Evolutionary conservation across 2,797 vertebrate genomes (phyloP).

Genomic region (Pantherophis alleghaniensis): DNA sequence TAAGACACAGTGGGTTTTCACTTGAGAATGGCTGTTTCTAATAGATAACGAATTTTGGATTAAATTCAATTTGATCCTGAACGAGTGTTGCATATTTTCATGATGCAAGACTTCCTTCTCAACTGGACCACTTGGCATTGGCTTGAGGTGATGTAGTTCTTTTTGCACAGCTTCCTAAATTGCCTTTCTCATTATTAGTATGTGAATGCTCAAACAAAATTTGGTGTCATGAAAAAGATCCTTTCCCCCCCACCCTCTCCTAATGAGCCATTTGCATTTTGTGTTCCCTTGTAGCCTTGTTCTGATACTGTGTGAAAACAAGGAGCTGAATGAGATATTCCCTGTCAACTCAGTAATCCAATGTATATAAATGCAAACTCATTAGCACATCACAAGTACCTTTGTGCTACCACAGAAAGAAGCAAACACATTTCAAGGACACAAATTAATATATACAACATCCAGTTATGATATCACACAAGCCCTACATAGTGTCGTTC

Average conservation of each 20-base stretch:
- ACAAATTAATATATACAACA: not conserved
- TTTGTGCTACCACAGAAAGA: not conserved
- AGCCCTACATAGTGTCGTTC: not conserved
- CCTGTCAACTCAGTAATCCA: not conserved
- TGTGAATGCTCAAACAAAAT: not conserved
- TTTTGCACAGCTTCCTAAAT: not conserved
- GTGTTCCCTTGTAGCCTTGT: not conserved
- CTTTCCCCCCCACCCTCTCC: no score
- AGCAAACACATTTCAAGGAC: not conserved
- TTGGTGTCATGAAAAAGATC: not conserved
- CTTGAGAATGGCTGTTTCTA: not conserved
- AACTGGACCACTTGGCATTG: not conserved
- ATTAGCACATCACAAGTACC: not conserved
- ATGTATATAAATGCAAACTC: not conserved
- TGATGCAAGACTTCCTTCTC: not conserved
- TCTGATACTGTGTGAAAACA: not conserved
- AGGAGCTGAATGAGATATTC: not conserved
- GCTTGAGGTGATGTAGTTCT: not conserved
- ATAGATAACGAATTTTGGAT: not conserved
- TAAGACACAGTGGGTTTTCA: not conserved
- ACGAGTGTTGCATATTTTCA: not conserved
- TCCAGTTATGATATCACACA: not conserved
- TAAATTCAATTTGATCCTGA: not conserved
- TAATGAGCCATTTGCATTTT: not conserved
- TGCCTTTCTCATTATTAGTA: not conserved